A percentile compares a stretch with the other conserved stretches of the same genome.
Conservation (phyloP, 2,113 vertebrate genomes). For the Pica pica region DNA sequence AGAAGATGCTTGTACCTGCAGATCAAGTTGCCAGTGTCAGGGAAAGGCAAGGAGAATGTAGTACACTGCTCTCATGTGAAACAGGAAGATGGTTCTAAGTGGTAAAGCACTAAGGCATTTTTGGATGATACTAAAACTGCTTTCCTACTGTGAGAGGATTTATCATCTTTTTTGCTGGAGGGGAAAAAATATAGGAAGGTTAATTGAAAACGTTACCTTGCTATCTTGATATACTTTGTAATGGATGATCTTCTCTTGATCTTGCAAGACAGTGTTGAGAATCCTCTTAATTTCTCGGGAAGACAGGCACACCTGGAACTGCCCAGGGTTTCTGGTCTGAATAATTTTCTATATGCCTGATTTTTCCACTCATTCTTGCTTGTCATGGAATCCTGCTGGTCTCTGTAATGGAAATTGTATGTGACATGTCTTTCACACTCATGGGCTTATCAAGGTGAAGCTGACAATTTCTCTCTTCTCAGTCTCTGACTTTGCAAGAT, state of each 20-base stretch:
- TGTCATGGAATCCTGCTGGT: neutral
- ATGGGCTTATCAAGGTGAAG: constrained; percentile 37
- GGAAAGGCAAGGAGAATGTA: neutral
- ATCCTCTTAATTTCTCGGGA: neutral
- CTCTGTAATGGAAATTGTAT: constrained; percentile 8
- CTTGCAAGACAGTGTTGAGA: neutral
- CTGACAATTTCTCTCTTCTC: neutral
- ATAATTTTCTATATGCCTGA: neutral
- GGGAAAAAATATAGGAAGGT: neutral
- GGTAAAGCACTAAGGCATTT: neutral
- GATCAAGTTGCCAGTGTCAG: neutral
- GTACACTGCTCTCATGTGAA: neutral
- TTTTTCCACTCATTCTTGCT: neutral
- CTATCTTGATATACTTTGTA: neutral
- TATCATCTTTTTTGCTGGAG: neutral
- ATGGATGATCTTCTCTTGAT: neutral
- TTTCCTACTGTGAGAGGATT: neutral
- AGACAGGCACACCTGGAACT: neutral
- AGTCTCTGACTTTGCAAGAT: neutral
- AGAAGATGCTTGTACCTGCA: neutral
- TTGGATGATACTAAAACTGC: neutral
- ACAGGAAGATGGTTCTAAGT: neutral
- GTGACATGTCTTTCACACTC: constrained; percentile 51
- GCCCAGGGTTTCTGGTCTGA: neutral
- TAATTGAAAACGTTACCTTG: neutral